phyloP scores from a whole-genome alignment of 1,140 invertebrate genomes.

The Copidosoma floridanum region DNA sequence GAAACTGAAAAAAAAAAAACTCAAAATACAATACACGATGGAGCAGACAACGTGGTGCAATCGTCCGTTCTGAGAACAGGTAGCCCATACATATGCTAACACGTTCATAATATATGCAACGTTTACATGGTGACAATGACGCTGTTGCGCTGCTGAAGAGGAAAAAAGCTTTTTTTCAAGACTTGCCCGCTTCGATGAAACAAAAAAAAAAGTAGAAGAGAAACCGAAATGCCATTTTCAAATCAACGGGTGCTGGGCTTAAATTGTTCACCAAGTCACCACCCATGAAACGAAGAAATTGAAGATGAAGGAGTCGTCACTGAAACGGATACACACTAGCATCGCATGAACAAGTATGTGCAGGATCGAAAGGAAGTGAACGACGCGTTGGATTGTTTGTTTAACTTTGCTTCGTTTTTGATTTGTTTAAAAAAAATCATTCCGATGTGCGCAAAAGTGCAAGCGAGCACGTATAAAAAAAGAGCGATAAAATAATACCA shows the following conservation, averaged over 20 bases:
- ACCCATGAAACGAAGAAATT: slow-evolving; percentile 1
- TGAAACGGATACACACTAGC: background rate
- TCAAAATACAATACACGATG: too few relatives aligned
- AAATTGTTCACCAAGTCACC: slow-evolving; percentile 7
- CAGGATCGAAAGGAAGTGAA: background rate
- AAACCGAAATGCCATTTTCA: slow-evolving; percentile 15
- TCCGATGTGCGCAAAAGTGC: slow-evolving; percentile 7
- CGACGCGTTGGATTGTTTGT: background rate
- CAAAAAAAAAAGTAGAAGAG: background rate
- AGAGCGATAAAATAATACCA: slow-evolving; percentile 5
- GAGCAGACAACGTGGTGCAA: too few relatives aligned
- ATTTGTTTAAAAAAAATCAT: slow-evolving; percentile 17
- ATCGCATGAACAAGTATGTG: too few relatives aligned
- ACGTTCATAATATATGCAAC: too few relatives aligned
- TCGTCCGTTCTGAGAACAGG: too few relatives aligned
- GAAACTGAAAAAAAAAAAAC: too few relatives aligned
- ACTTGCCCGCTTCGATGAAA: too few relatives aligned
- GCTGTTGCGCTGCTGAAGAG: background rate
- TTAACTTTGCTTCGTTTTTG: background rate
- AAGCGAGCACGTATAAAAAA: background rate
- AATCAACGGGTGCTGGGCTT: slow-evolving; percentile 27
- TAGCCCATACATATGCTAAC: too few relatives aligned
- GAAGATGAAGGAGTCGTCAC: background rate
- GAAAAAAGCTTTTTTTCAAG: too few relatives aligned
- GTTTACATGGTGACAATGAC: too few relatives aligned